Evolutionary conservation across 1,140 invertebrate genomes (phyloP), one percentile per base, ranked within the genome.

Genomic region (Lepeophtheirus salmonis): DNA sequence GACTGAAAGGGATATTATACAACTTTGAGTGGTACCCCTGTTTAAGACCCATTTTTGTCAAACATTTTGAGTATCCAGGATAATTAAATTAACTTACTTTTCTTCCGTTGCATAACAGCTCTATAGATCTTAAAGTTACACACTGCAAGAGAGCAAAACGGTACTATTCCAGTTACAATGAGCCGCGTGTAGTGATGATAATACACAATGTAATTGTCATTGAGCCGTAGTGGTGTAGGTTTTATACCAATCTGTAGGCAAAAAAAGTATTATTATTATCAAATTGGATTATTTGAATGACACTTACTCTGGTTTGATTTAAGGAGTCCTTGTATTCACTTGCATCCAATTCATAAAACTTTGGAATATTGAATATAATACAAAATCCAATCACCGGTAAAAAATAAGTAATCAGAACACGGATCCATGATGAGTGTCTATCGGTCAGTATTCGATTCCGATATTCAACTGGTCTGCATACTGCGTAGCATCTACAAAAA

Each of bases 141-240:
- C 17, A 3, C 23, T 1, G 23, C 14, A 16, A 57, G 55, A 3
- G 26, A 14, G 16, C 21, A 26, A 17, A 57, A 57, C 12, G 55
- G 55, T 6, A 57, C 6, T 2, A 57, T 26, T 16, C 23, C 55
- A 2, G 55, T 57, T 16, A 57, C 55, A 3, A 57, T 14, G 17
- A 57, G 55, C 2, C 55, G 22, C 2, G 55, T 25, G 16, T 57
- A 18, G 26, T 57, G 22, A 13, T 57, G 55, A 57, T 57, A 57
- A 23, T 57, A 57, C 14, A 57, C 23, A 12, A 41, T 21, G 26
- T 57, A 57, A 21, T 57, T 23, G 4, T 57, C 55, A 25, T 57
- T 57, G 55, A 57, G 55, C 16, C 55, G 23, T n/a, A 57, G 16
- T 2, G 13, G 2, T 17, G 55, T 57, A 2, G 55, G 55, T 26